Base-by-base conservation (phyloP, 1,140 invertebrate genomes). In the Drosophila pandora region DNA sequence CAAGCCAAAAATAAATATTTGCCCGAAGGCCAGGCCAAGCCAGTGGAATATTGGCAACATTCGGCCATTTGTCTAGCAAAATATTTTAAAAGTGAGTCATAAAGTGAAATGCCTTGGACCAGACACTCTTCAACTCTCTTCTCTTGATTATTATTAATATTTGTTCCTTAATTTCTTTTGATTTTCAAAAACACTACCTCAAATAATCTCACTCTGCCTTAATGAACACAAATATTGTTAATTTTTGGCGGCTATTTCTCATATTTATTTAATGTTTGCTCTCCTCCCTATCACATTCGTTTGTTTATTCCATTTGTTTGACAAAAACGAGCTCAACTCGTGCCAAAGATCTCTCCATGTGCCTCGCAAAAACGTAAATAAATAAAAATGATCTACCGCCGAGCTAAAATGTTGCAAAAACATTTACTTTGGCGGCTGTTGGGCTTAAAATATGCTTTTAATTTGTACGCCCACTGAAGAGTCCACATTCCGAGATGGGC, bases 41-140 rank as follows among this genome's bases (percentile, higher is more conserved):
- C 64, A 47, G 17, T 21, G 61, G 23, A 39, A 61, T 39, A 37
- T 48, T 60, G n/a, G 39, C 63, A 45, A 32, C 34, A 41, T 10
- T 45, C 17, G n/a, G 10, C n/a, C 25, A 43, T 47, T 28, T 37
- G 32, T 45, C 21, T 52, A 28, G 23, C 28, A 9, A 32, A 22
- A 65, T 22, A 23, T 54, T 65, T 64, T 1, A 12, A 43, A 45
- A 45, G 45, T 69, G 56, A 76, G 21, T 76, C 74, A 70, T 32
- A 25, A 64, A 78, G 78, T 69, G 57, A 69, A 75, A 78, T 82
- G 69, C 63, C 70, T 61, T 39, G 48, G 56, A 59, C 48, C 58
- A 59, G 64, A 57, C 54, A 55, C 65, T 68, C 48, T 64, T 37
- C 58, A 50, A 43, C 56, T 61, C 43, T 37, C 17, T 28, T 71